phyloP scores from a whole-genome alignment of 1,140 invertebrate species.

The Drosophila parabipectinata region DNA sequence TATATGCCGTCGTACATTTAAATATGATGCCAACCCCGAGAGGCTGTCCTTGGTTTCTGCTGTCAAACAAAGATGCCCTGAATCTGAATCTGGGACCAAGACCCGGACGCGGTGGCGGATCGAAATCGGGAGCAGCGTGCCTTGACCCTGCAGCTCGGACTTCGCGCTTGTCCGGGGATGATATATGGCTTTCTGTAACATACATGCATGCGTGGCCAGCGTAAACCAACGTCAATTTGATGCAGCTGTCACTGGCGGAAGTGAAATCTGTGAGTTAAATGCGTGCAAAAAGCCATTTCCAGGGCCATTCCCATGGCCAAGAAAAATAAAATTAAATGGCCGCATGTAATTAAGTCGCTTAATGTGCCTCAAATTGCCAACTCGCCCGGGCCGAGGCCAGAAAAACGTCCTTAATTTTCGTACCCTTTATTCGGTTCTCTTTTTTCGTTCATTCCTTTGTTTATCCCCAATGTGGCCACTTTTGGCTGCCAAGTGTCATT shows the following conservation, averaged over 20 bases:
- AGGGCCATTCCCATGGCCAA: constrained; percentile 26
- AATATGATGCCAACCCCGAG: constrained; percentile 58
- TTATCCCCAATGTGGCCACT: constrained; percentile 37
- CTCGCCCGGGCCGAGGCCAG: constrained; percentile 16
- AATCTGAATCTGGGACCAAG: constrained; percentile 16
- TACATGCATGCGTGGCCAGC: background rate
- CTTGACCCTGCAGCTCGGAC: constrained; percentile 23
- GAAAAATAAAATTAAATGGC: constrained; percentile 66
- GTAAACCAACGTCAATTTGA: constrained; percentile 68
- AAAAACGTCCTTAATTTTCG: constrained; percentile 48
- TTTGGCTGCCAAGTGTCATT: constrained; percentile 46
- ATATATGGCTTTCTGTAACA: constrained; percentile 28
- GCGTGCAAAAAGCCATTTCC: constrained; percentile 54
- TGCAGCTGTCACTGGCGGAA: constrained; percentile 68
- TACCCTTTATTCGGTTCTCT: constrained; percentile 29
- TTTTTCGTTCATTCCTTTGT: constrained; percentile 15
- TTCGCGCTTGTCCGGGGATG: constrained; percentile 46
- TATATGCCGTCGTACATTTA: constrained; percentile 75
- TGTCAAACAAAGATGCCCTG: constrained; percentile 49
- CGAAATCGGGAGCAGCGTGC: background rate
- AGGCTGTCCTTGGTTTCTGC: constrained; percentile 54
- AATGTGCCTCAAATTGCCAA: constrained; percentile 51
- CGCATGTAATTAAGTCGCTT: constrained; percentile 63
- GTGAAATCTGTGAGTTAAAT: constrained; percentile 69
- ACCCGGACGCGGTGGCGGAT: background rate